Percentiles rank a stretch among this genome's conserved stretches.
Conservation (phyloP, 2,797 vertebrate genomes). For the Sebastes oblongus region DNA sequence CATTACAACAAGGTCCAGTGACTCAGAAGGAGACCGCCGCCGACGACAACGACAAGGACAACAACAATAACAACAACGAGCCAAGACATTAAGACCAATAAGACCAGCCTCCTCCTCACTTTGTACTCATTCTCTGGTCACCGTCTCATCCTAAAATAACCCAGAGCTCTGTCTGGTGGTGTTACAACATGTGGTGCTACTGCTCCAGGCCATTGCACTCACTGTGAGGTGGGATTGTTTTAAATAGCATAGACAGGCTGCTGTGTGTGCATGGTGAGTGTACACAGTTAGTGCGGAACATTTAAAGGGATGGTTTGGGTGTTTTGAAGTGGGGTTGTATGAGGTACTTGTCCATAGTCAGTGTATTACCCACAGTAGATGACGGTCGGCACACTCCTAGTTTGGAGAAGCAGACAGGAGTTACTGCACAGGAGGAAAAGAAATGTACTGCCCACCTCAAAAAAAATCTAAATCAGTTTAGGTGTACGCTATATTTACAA, state of each 20-base stretch:
- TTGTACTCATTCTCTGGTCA: background rate
- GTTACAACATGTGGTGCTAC: background rate
- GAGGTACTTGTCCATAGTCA: no score
- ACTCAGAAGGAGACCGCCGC: background rate
- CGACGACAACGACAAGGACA: background rate
- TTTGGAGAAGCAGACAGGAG: no score
- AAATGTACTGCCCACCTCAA: background rate
- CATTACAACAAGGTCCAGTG: background rate
- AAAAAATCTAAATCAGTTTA: background rate
- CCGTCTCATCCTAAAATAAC: conserved; percentile 18
- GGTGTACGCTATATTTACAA: background rate
- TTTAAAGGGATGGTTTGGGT: no score
- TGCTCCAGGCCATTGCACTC: background rate
- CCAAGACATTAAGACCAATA: conserved; percentile 5
- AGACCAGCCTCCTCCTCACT: background rate
- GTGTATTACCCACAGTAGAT: no score
- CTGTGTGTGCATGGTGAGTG: background rate
- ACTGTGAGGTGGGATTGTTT: background rate
- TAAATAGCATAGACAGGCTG: conserved; percentile 8
- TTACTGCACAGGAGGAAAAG: no score
- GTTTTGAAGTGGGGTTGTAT: no score
- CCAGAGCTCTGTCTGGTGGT: background rate
- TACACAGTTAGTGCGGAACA: background rate
- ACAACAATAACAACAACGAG: background rate
- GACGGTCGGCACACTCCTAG: no score